Evolutionary conservation across 1,140 invertebrate species (phyloP), one percentile per base, ranked within the genome.

Genomic region (Campoletis sonorensis): DNA sequence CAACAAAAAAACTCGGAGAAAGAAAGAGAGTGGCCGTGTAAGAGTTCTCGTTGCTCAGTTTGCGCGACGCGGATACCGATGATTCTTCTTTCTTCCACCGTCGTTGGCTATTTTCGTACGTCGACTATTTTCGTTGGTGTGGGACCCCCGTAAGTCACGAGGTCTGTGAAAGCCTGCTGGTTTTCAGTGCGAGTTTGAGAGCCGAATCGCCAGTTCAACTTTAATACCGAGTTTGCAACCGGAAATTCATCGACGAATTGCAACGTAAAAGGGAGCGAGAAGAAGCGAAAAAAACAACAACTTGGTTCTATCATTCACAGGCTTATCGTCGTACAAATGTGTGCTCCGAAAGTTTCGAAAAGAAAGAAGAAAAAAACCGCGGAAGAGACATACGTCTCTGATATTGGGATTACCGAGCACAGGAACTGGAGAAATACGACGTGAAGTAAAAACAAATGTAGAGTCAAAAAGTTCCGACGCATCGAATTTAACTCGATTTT

Each of bases 81-180:
- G 76, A 88, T 88, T 87, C 87, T 89, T 89, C 86, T 86, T 87
- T 87, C 86, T 88, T 88, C 86, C 85, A 81, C 87, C 85, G 85
- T 81, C 81, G 84, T 83, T 81, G 84, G 88, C 89, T 92, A 92
- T 92, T 92, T 91, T 90, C 76, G 89, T 90, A 87, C 87, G 85
- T 77, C 81, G 88, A 89, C 90, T 91, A 91, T 91, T 91, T 91
- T 90, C 89, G 90, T 90, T 88, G 67, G 67, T 70, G 89, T 78
- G 87, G 87, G 86, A 86, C 85, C 72, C 80, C 87, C 87, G 76
- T 78, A 78, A 70, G 87, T 90, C 87, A 89, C 86, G 87, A 89
- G 83, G 88, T 91, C 89, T 89, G 61, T 26, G 61, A 64, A 26
- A 64, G 61, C 21, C 61, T 85, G 85, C 88, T 88, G 85, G 82